Evolutionary conservation across 2,797 vertebrate species (phyloP).

Genomic region (Cirrhinus mrigala): DNA sequence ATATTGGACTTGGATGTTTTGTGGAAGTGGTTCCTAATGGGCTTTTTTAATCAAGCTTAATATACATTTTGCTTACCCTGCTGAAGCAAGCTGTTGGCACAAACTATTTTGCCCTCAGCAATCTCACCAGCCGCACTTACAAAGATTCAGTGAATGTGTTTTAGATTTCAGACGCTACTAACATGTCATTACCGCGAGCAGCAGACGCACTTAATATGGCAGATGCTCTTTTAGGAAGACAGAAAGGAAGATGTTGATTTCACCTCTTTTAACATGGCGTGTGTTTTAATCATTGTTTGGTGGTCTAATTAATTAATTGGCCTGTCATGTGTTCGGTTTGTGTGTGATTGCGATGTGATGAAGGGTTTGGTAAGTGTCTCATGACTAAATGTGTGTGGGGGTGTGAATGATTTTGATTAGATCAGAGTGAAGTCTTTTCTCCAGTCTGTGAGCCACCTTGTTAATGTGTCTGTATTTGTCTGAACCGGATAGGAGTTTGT

Average conservation of each 20-base stretch:
- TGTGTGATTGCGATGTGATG: conserved; percentile 61
- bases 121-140: conserved; percentile 18
- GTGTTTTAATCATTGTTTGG: conserved; percentile 35
- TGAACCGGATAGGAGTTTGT: conserved; percentile 33
- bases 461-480: conserved; percentile 34
- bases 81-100: conserved; percentile 31
- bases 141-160: conserved; percentile 8
- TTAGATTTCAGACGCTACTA: conserved; percentile 16
- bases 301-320: conserved; percentile 47
- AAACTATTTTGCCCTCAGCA: conserved; percentile 13
- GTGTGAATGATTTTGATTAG: conserved; percentile 41
- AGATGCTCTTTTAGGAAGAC: conserved; percentile 19
- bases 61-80: conserved; percentile 50
- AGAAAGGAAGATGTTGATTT: conserved; percentile 6
- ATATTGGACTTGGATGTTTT: conserved; percentile 41
- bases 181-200: neutral
- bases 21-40: conserved; percentile 37
- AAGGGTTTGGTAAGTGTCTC: conserved; percentile 47
- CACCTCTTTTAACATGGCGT: conserved; percentile 7
- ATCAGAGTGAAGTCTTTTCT: conserved; percentile 42
- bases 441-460: conserved; percentile 17
- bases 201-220: neutral
- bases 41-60: conserved; percentile 47
- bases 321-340: conserved; percentile 60
- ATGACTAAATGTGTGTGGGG: conserved; percentile 48